These are phyloP conservation scores for Sebastolobus altivelis DNA, from an alignment of 2,797 vertebrate genomes.

Conservation along the genomic window DNA sequence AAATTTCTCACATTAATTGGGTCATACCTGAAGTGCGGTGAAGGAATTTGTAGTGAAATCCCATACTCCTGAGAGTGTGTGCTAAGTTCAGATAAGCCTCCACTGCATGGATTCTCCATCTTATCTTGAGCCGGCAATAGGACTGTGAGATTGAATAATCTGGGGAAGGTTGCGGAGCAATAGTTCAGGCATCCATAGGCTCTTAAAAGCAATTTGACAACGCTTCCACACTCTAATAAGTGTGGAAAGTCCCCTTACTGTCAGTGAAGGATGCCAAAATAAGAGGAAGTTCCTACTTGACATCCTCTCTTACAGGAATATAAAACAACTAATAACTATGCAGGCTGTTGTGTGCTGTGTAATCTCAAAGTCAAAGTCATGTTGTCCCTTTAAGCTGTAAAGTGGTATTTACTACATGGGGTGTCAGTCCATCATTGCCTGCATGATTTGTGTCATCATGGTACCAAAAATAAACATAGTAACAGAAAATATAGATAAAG, in stretches of 20 bases:
- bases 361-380: conserved; percentile 51
- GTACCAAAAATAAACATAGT: background rate
- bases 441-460: background rate
- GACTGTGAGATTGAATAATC: conserved; percentile 86
- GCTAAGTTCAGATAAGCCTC: conserved; percentile 91
- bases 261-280: conserved; percentile 65
- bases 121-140: conserved; percentile 86
- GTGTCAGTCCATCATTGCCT: background rate
- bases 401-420: background rate
- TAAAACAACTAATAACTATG: conserved; percentile 55
- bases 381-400: conserved; percentile 9
- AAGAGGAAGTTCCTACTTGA: conserved; percentile 53
- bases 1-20: conserved; percentile 84
- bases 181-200: conserved; percentile 82
- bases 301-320: conserved; percentile 50
- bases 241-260: conserved; percentile 62
- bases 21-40: conserved; percentile 83
- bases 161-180: conserved; percentile 80
- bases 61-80: conserved; percentile 85
- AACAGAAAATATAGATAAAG: background rate
- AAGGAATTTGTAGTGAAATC: conserved; percentile 84
- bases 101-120: conserved; percentile 88
- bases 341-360: conserved; percentile 1
- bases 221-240: conserved; percentile 77
- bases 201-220: conserved; percentile 85